Percentiles rank a stretch among this genome's conserved stretches.
Evolutionary conservation across 2,113 vertebrate species (phyloP).

Genomic region (Pseudorasbora parva): DNA sequence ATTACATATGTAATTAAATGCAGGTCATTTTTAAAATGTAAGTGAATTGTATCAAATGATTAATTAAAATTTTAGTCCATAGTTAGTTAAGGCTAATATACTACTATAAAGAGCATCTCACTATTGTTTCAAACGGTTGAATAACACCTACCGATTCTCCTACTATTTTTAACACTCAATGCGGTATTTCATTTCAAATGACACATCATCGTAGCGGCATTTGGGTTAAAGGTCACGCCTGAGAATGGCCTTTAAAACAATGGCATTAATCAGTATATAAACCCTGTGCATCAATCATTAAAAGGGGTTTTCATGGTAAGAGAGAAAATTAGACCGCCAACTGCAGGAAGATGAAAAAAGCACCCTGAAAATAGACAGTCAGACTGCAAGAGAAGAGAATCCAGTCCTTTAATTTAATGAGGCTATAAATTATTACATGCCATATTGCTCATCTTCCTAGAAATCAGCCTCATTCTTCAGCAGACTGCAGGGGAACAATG

Average conservation of each 20-base stretch:
- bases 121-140: too few species aligned
- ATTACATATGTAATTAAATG: too few species aligned
- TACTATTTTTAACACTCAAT: neutral
- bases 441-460: conserved; percentile 33
- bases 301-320: conserved; percentile 4
- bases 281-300: conserved; percentile 24
- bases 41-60: too few species aligned
- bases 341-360: conserved; percentile 19
- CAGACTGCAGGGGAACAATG: conserved; percentile 11
- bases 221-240: conserved; percentile 16
- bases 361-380: neutral
- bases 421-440: conserved; percentile 27
- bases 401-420: conserved; percentile 32
- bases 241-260: conserved; percentile 20
- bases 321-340: neutral
- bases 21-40: too few species aligned
- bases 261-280: conserved; percentile 2
- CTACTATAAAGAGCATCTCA: too few species aligned
- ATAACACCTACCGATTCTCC: neutral
- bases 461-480: conserved; percentile 39
- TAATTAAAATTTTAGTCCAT: too few species aligned
- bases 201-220: neutral
- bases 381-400: neutral
- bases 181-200: neutral
- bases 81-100: too few species aligned